Base-by-base conservation (phyloP, 2,888 invertebrate species). In the Agonopterix arenella region DNA sequence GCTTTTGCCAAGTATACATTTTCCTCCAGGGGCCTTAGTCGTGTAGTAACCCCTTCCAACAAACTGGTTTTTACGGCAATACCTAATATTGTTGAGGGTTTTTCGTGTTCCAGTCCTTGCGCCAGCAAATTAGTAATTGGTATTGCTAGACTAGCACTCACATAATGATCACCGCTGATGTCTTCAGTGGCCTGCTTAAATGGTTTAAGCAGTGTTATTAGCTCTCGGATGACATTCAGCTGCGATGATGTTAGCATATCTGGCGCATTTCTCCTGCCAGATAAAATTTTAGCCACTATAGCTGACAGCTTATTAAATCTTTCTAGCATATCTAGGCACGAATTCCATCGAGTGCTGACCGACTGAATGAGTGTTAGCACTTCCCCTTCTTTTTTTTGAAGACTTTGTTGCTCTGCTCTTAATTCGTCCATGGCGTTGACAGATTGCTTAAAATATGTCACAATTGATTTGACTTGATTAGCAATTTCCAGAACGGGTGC, bases 401-500 rank as follows among this genome's bases (percentile, higher is more conserved):
- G 42, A 47, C 42, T 40, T 38, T n/a, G n/a, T 52, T 56, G 52
- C 47, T 64, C 60, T 50, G 64, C 56, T 64, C 63, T 51, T 54
- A 68, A 62, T 53, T 66, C 51, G 47, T 68, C 67, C 64, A 62
- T 63, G 36, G 68, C 64, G 44, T 61, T 65, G 38, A 67, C 63
- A 28, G 64, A 63, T 52, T 67, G 64, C 50, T 64, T 66, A 59
- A 69, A 64, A 51, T 52, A 69, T 47, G 67, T 68, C 47, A 70
- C 66, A 58, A 66, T 68, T 47, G 53, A 38, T 66, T 67, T 66
- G 56, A 70, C 60, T 8, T 56, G 64, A 61, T 69, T 58, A 48
- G 47, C 37, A 58, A 68, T 47, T 55, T 47, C 50, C 47, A 51
- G 49, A 64, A 65, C 52, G 50, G 47, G 47, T 51, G 50, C 47